Base-by-base conservation (phyloP, 2,888 invertebrate genomes). In the Drosophila falleni region DNA sequence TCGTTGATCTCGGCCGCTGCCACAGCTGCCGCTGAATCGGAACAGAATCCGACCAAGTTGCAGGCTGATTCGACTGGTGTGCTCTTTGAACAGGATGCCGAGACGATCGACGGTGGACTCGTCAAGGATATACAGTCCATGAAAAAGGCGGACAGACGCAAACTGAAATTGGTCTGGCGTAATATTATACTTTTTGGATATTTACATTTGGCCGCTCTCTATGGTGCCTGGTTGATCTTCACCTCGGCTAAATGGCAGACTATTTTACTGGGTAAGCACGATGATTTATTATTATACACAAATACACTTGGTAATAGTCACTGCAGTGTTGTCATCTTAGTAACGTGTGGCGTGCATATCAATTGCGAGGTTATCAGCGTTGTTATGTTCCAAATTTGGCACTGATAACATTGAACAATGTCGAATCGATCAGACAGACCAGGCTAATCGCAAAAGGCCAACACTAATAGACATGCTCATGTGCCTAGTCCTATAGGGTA, bases 121-220 rank as follows among this genome's bases (percentile, higher is more conserved):
- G 94, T 91, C 46, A 94, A 94, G 90, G 94, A 95, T 74, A 94
- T 95, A 13, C 93, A 93, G 0, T 91, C 92, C 10, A 89, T 94
- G 56, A 95, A 94, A 71, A 89, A 90, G 62, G 95, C 95, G 0
- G 94, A 95, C 64, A 93, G 93, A 66, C 92, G 93, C 46, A 94
- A 94, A 66, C 90, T 93, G 39, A 93, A 94, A 89, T 91, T 96
- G 50, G 97, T 97, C 8, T 97, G 97, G 97, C 94, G 96, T 78
- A 97, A 97, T 90, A 96, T 97, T 53, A 92, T 95, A n/a, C 93
- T 96, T 1, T 97, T 97, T 90, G 93, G 93, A 9, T 96, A 96
- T 89, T 94, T 97, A 70, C 97, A 97, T 91, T 41, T 95, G 53
- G 95, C 95, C 3, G 96, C 96, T 0, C 59, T 97, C 0, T 97